Conservation (phyloP, 92 coral and sea anemone species). For the Desmophyllum pertusum region DNA sequence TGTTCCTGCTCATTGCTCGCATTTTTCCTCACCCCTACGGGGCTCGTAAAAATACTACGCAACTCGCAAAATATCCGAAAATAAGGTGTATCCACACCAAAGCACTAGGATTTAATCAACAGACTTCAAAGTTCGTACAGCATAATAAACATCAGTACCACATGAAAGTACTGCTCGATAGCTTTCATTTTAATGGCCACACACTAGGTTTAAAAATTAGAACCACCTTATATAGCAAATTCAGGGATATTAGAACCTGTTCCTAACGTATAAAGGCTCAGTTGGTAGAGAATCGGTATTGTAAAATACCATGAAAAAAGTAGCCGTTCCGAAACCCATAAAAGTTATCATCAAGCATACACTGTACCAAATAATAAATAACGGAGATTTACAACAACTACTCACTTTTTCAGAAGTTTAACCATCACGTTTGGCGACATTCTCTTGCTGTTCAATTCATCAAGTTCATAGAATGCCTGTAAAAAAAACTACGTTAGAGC, state of each 20-base stretch:
- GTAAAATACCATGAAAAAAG: background rate
- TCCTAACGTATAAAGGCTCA: no score
- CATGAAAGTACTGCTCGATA: background rate
- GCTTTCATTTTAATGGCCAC: background rate
- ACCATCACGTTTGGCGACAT: slow-evolving; percentile 85
- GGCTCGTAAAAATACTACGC: no score
- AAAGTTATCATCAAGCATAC: no score
- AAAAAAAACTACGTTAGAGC: background rate
- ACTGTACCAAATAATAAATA: background rate
- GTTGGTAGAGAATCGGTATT: background rate
- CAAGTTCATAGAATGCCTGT: slow-evolving; percentile 93
- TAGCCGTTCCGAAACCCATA: background rate
- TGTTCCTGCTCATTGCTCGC: no score
- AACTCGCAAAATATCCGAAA: no score
- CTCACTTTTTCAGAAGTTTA: slow-evolving; percentile 80
- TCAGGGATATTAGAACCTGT: no score
- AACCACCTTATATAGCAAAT: no score
- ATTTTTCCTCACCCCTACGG: no score
- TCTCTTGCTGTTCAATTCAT: slow-evolving; percentile 93
- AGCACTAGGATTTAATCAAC: background rate
- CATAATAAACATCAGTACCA: background rate
- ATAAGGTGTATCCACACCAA: no score
- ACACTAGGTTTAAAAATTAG: no score
- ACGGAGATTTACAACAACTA: background rate
- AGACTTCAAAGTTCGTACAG: background rate